Evolutionary conservation across 1,140 invertebrate genomes (phyloP), one percentile per base, ranked within the genome.

Genomic region (Leptoteleia sp.): DNA sequence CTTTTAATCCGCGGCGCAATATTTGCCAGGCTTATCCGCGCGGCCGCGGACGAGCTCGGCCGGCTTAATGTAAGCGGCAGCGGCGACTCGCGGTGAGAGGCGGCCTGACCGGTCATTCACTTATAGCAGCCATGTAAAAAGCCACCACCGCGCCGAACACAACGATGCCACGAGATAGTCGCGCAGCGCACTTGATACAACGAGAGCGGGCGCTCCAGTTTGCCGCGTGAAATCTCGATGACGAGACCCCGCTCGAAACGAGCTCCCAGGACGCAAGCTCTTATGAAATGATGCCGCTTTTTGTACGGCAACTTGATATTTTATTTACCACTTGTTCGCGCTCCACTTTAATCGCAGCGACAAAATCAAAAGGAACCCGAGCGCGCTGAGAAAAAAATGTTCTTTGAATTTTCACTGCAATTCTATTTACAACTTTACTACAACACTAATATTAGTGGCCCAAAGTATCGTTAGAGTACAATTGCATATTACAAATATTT

Each of bases 31-130:
- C n/a, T n/a, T n/a, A n/a, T n/a, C n/a, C n/a, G n/a, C 50, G 57
- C 64, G 50, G 61, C 43, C 47, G 43, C 25, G 55, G 59, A 64
- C 61, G 43, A 33, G 27, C n/a, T 38, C 22, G 15, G 15, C 17
- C 42, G 37, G 4, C n/a, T n/a, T 29, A 55, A 55, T 37, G 33
- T 67, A 67, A 61, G 45, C 64, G 22, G 4, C 38, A 12, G 22
- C 64, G 37, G 29, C 47, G 16, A 55, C 29, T 48, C 38, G 31
- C 80, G 81, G 82, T 78, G 85, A 86, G 83, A 87, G 84, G 84
- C 81, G 79, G 82, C 77, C 82, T 87, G 84, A 87, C 84, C 86
- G 86, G 86, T 87, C 85, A 86, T 88, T 88, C 85, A 88, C 85
- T 88, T 84, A 76, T 71, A 47, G 61, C 64, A 59, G 42, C 65